Conservation (phyloP, 2,113 vertebrate genomes). For the Esox niger region DNA sequence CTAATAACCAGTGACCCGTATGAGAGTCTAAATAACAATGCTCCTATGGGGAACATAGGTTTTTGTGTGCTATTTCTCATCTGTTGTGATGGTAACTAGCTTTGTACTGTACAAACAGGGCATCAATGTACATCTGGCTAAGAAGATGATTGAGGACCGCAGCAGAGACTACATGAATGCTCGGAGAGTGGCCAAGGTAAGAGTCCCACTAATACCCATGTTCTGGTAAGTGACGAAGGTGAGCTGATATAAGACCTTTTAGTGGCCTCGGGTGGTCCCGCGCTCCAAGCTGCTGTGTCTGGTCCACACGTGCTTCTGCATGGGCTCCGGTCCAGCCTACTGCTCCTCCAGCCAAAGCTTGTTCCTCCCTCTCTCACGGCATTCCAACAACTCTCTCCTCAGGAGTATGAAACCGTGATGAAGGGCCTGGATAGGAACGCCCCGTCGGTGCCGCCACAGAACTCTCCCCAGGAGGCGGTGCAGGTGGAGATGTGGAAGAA, state of each 20-base stretch:
- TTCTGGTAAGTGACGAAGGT: not conserved
- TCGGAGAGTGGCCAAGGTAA: constrained; percentile 95
- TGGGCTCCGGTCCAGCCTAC: too few relatives aligned
- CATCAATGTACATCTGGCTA: constrained; percentile 97
- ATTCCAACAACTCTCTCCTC: constrained; percentile 14
- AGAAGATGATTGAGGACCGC: constrained; percentile 99
- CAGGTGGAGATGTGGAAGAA: constrained; percentile 99
- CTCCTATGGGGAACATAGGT: not conserved
- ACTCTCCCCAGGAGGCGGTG: constrained; percentile 96
- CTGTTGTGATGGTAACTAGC: not conserved
- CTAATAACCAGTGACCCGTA: not conserved
- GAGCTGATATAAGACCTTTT: constrained; percentile 40
- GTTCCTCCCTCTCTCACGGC: too few relatives aligned
- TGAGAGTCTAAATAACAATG: not conserved
- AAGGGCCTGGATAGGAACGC: constrained; percentile 97
- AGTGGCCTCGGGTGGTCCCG: too few relatives aligned
- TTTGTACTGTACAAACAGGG: constrained; percentile 71
- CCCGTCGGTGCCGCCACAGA: constrained; percentile 95
- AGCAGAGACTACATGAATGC: constrained; percentile 99
- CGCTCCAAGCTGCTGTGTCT: too few relatives aligned
- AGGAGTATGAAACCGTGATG: constrained; percentile 99
- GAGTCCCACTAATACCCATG: not conserved
- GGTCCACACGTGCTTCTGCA: too few relatives aligned
- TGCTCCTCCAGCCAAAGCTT: too few relatives aligned
- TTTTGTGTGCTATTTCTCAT: not conserved